phyloP scores from a whole-genome alignment of 2,888 invertebrate species.

The Plutella xylostella region DNA sequence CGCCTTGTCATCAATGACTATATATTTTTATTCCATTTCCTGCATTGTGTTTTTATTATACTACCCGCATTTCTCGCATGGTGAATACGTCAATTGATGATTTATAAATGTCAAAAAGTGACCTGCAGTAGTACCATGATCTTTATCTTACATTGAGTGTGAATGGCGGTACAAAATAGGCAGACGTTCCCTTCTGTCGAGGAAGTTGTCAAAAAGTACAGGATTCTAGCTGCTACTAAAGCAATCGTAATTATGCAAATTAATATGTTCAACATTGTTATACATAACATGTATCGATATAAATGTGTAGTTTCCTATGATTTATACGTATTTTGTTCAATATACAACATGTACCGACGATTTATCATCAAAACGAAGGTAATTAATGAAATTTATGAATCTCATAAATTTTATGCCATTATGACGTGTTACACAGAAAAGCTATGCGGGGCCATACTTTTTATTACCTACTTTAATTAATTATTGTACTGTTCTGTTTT shows the following conservation, averaged over 20 bases:
- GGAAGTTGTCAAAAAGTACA: too few relatives aligned
- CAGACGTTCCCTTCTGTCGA: too few relatives aligned
- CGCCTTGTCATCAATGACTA: slow-evolving; percentile 3
- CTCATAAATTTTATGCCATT: slow-evolving; percentile 46
- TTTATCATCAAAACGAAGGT: slow-evolving; percentile 49
- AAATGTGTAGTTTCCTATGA: too few relatives aligned
- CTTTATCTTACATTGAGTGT: too few relatives aligned
- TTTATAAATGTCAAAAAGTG: too few relatives aligned
- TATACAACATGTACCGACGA: slow-evolving; percentile 39
- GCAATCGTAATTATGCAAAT: too few relatives aligned
- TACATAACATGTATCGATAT: too few relatives aligned
- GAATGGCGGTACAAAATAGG: too few relatives aligned
- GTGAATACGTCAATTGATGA: slow-evolving; percentile 3
- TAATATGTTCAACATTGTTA: too few relatives aligned
- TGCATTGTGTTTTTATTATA: slow-evolving; percentile 1
- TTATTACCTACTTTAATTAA: slow-evolving; percentile 8
- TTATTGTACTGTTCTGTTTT: too few relatives aligned
- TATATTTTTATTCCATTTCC: slow-evolving; percentile 5
- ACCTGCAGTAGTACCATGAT: too few relatives aligned
- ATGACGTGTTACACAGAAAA: slow-evolving; percentile 37
- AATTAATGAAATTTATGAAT: slow-evolving; percentile 62
- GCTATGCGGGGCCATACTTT: slow-evolving; percentile 37
- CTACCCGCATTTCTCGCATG: slow-evolving; percentile 3
- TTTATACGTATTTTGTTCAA: slow-evolving; percentile 48
- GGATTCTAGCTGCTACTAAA: too few relatives aligned